phyloP scores from a whole-genome alignment of 2,113 vertebrate species.

The Micronisus gabar region DNA sequence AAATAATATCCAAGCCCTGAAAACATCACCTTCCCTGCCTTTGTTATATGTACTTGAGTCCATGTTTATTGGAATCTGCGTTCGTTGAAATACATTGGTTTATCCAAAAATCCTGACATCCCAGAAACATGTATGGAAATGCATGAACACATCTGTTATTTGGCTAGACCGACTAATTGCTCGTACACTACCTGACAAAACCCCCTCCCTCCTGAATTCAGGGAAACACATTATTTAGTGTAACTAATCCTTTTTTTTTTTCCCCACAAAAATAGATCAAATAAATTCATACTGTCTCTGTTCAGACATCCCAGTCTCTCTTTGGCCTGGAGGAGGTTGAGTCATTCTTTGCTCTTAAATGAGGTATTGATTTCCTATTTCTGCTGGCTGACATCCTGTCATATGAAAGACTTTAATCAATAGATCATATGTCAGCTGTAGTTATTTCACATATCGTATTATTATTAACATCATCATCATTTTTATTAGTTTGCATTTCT shows the following conservation, averaged over 20 bases:
- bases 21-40: not conserved
- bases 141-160: not conserved
- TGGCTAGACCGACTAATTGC: not conserved
- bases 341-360: constrained; percentile 39
- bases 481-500: constrained; percentile 58
- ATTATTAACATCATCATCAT: constrained; percentile 52
- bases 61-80: not conserved
- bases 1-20: not conserved
- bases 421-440: constrained; percentile 49
- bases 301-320: not conserved
- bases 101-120: not conserved
- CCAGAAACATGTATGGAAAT: not conserved
- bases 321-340: constrained; percentile 4
- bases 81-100: not conserved
- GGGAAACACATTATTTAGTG: not conserved
- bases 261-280: constrained; percentile 1
- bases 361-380: constrained; percentile 64
- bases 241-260: not conserved
- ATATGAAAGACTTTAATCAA: constrained; percentile 53
- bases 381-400: constrained; percentile 47
- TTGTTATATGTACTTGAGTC: not conserved
- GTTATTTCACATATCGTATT: constrained; percentile 52
- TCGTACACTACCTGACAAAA: not conserved
- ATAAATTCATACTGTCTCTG: not conserved
- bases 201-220: not conserved